Conservation (phyloP, 2,797 vertebrate species). For the Squalus acanthias region DNA sequence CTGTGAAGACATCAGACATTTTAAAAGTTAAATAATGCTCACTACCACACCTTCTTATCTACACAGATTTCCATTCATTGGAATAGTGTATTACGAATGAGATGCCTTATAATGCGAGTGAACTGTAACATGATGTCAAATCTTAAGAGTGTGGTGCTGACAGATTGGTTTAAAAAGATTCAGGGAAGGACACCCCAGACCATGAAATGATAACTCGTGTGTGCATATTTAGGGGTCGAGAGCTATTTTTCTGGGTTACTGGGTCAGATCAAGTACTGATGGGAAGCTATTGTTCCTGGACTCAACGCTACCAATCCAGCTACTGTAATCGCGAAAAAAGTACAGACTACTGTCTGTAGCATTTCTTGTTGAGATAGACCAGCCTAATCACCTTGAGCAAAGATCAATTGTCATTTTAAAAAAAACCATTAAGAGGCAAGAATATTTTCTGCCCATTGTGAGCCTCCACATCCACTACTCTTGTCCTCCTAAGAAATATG, state of each 20-base stretch:
- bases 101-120: background rate
- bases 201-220: background rate
- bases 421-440: background rate
- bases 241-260: background rate
- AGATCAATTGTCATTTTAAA: background rate
- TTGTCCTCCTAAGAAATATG: background rate
- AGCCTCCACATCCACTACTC: background rate
- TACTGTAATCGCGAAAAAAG: background rate
- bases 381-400: background rate
- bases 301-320: background rate
- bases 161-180: background rate
- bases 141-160: background rate
- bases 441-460: background rate
- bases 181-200: background rate
- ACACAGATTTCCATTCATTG: background rate
- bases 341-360: background rate
- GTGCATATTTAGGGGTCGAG: background rate
- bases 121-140: background rate
- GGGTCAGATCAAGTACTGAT: background rate
- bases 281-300: background rate
- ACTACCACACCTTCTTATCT: background rate
- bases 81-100: background rate
- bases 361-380: too few species aligned
- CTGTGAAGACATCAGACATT: background rate
- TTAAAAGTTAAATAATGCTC: background rate